A percentile compares a stretch with the other conserved stretches of the same genome.
These are phyloP conservation scores for Oryzias melastigma DNA, from an alignment of 2,113 vertebrate species.

Conservation along the genomic window DNA sequence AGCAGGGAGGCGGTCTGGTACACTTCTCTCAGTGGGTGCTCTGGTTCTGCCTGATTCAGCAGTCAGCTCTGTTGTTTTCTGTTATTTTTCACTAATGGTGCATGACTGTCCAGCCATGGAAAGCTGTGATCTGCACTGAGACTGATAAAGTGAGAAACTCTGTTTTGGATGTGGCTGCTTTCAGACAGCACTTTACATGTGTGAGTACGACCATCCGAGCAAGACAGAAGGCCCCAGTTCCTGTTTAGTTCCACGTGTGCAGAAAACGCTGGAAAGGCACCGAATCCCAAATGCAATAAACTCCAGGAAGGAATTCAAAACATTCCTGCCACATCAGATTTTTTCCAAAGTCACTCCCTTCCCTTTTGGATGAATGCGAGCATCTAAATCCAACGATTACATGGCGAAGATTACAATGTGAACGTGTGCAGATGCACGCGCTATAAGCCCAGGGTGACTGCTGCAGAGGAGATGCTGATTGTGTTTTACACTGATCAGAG, in stretches of 20 bases:
- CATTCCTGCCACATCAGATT: constrained; percentile 52
- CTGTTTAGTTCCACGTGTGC: no score
- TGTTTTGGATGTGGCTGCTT: background rate
- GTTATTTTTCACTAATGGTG: constrained; percentile 41
- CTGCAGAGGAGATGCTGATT: constrained; percentile 53
- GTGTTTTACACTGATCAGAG: constrained; percentile 66
- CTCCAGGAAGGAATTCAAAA: constrained; percentile 30
- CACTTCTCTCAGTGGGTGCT: constrained; percentile 47
- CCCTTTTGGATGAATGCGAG: constrained; percentile 20
- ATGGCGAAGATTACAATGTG: constrained; percentile 69
- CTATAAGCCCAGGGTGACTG: constrained; percentile 49
- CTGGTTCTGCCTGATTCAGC: constrained; percentile 59
- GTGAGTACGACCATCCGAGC: no score
- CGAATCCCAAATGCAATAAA: constrained; percentile 19
- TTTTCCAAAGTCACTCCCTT: constrained; percentile 49
- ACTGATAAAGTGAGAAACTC: constrained; percentile 38
- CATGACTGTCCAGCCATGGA: constrained; percentile 24
- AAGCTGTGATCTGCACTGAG: constrained; percentile 36
- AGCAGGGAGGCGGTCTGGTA: constrained; percentile 14
- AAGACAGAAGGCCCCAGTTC: no score
- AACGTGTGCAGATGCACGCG: constrained; percentile 51
- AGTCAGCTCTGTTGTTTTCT: constrained; percentile 21
- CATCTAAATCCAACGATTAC: constrained; percentile 71
- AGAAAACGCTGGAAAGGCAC: constrained; percentile 1
- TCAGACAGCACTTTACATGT: no score